Evolutionary conservation across 2,113 vertebrate genomes (phyloP).

Genomic region (Ptilonorhynchus violaceus): DNA sequence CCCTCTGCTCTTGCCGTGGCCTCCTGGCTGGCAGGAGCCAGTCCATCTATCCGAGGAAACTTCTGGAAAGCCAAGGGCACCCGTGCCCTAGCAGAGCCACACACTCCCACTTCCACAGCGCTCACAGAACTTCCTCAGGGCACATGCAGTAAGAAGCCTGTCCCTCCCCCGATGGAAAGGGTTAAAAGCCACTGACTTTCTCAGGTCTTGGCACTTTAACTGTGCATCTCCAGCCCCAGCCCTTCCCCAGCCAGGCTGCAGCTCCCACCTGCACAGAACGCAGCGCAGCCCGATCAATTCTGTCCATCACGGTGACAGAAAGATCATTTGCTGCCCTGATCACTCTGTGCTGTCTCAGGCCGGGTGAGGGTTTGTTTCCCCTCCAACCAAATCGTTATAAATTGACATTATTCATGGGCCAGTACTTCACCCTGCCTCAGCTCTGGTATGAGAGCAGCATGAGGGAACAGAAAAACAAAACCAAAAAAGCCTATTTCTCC

Average conservation of each 20-base stretch:
- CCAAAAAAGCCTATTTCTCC: background rate
- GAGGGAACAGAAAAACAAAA: background rate
- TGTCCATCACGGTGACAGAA: background rate
- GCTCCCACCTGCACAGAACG: background rate
- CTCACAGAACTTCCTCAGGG: background rate
- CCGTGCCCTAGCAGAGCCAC: background rate
- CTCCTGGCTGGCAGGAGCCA: background rate
- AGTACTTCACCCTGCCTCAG: background rate
- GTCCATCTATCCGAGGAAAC: background rate
- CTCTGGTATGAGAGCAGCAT: background rate
- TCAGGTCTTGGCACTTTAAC: background rate
- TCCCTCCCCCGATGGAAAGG: background rate
- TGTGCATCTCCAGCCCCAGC: background rate
- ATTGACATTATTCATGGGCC: background rate
- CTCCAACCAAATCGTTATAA: conserved; percentile 21
- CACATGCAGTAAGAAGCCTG: background rate
- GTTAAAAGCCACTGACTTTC: background rate
- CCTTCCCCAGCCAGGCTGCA: background rate
- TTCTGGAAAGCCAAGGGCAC: background rate
- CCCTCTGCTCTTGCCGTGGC: rapidly evolving
- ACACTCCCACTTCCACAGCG: background rate
- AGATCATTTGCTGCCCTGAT: conserved; percentile 29
- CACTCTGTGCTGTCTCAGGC: background rate
- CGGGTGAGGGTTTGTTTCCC: background rate
- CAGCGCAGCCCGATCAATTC: background rate